Evolutionary conservation across 2,797 vertebrate genomes (phyloP).

Genomic region (Holocentrus rufus): DNA sequence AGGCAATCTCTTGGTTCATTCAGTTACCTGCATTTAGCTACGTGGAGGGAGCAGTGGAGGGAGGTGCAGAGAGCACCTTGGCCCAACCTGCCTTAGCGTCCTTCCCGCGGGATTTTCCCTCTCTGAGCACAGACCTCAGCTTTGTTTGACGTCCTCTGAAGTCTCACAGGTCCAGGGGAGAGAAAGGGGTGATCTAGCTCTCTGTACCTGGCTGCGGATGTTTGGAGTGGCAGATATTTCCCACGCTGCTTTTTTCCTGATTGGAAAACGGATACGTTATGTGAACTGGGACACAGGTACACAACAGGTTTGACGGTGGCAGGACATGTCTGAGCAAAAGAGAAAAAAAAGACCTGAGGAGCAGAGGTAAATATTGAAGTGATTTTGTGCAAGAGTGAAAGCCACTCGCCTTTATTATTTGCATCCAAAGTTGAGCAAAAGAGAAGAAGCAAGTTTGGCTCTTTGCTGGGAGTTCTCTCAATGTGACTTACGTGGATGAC

Average conservation of each 20-base stretch:
- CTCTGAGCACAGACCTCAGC: slow-evolving; percentile 48
- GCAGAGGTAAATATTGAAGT: slow-evolving; percentile 37
- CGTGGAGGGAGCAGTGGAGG: slow-evolving; percentile 40
- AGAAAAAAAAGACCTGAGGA: slow-evolving; percentile 19
- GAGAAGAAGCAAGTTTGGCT: background rate
- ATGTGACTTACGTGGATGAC: slow-evolving; percentile 30
- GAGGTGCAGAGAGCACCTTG: slow-evolving; percentile 62
- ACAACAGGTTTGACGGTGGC: slow-evolving; percentile 37
- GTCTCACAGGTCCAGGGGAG: slow-evolving; percentile 41
- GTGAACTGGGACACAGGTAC: slow-evolving; percentile 28
- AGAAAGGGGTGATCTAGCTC: slow-evolving; percentile 42
- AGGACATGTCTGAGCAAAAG: slow-evolving; percentile 39
- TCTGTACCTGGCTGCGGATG: slow-evolving; percentile 51
- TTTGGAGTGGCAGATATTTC: slow-evolving; percentile 53
- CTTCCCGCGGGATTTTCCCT: slow-evolving; percentile 61
- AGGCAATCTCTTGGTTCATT: slow-evolving; percentile 29
- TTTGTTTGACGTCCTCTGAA: slow-evolving; percentile 61
- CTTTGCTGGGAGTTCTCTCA: slow-evolving; percentile 17
- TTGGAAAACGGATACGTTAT: slow-evolving; percentile 34
- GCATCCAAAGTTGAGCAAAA: slow-evolving; percentile 8
- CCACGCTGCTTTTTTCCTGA: slow-evolving; percentile 53
- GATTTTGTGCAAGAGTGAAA: slow-evolving; percentile 21
- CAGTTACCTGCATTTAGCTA: slow-evolving; percentile 61
- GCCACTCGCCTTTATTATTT: background rate
- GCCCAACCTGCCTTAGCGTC: slow-evolving; percentile 54